Conservation (phyloP, 2,797 vertebrate genomes). For the Pseudocheirus occidentalis region DNA sequence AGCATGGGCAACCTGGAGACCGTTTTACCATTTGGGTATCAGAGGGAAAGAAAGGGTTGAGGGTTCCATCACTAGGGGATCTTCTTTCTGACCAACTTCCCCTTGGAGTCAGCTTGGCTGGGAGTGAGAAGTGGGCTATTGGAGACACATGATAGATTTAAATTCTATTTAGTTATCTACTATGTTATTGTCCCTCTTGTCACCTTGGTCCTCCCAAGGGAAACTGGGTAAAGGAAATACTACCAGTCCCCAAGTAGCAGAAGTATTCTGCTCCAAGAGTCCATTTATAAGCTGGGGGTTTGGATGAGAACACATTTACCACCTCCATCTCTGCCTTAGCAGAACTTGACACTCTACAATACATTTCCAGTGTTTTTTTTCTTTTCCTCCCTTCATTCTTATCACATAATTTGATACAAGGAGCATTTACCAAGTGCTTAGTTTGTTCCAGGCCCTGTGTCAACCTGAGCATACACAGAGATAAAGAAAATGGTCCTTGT, state of each 20-base stretch:
- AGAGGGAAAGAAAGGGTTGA: not conserved
- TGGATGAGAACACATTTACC: not conserved
- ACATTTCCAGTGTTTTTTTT: not conserved
- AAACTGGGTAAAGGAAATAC: not conserved
- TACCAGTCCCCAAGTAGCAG: not conserved
- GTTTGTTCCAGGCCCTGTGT: not conserved
- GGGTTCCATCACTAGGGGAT: not conserved
- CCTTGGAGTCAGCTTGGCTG: not conserved
- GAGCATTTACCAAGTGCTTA: not conserved
- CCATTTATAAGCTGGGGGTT: not conserved
- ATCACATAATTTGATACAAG: not conserved
- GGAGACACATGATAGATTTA: not conserved
- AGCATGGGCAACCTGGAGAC: not conserved
- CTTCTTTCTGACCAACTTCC: not conserved
- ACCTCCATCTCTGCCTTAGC: not conserved
- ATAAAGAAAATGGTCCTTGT: not conserved
- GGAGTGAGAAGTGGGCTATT: not conserved
- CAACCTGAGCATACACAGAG: not conserved
- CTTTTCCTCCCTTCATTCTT: not conserved
- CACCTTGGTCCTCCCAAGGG: not conserved
- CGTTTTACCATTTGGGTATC: not conserved
- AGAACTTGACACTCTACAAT: not conserved
- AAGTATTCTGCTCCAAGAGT: not conserved
- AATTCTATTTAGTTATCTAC: not conserved
- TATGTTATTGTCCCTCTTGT: not conserved